Base-by-base conservation (phyloP, 2,888 invertebrate species). In the Digitonthophagus gazella region DNA sequence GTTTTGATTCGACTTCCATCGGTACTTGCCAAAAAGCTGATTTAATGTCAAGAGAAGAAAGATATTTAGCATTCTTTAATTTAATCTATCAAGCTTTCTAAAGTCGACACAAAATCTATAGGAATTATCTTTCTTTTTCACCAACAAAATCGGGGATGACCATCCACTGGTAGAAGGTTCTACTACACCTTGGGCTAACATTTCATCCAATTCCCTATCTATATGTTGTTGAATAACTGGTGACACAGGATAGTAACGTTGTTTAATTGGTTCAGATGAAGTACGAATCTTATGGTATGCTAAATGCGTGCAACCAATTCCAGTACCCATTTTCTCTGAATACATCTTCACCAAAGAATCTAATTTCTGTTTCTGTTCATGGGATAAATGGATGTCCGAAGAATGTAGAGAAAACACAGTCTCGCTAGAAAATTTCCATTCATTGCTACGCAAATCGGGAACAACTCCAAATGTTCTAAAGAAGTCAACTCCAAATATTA, bases 81-180 rank as follows among this genome's bases (percentile, higher is more conserved):
- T 74, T 72, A 22, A 78, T 75, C 18, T 57, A 66, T 80, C 81
- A 0, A 80, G 64, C 55, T 76, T 75, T 3, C 79, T 64, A 54
- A 72, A 78, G 65, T 80, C 78, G 0, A 78, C 74, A 58, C 78
- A 76, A 15, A 80, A 76, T 2, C 78, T 66, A 57, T 74, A 77
- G 1, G 69, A 71, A 0, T 74, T 75, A 63, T 76, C 72, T 4
- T 75, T 72, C 64, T 69, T 69, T 19, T 15, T 55, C 6, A 76
- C 70, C 16, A 76, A 58, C 3, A 75, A 19, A 20, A 73, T 71
- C 0, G 73, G 71, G 0, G 67, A 71, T 3, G 72, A 69, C 73
- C 75, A 74, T 5, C 72, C 68, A 65, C 73, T 73, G 3, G 65
- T 65, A 0, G 75, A 75, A 1, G 72, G 70, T 18, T 77, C 76